Evolutionary conservation across 2,888 invertebrate genomes (phyloP).

Genomic region (Microctonus brassicae): DNA sequence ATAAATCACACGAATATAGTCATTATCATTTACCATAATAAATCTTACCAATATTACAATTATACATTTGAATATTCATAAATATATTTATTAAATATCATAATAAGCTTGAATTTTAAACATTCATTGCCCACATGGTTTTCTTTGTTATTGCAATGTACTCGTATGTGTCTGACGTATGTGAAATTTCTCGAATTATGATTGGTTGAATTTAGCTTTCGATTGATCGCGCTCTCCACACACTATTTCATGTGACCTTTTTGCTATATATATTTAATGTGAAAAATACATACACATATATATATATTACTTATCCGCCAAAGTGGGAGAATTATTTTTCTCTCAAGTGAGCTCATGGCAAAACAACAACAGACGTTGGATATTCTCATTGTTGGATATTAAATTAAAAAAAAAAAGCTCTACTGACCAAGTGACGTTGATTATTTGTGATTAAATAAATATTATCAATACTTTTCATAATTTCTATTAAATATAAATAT

Average conservation of each 20-base stretch:
- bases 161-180: slow-evolving; percentile 36
- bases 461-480: no score
- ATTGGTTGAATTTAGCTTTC: slow-evolving; percentile 50
- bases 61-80: no score
- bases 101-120: no score
- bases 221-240: slow-evolving; percentile 51
- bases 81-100: no score
- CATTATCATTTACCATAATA: no score
- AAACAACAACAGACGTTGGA: slow-evolving; percentile 59
- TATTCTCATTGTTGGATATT: slow-evolving; percentile 34
- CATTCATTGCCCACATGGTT: background rate
- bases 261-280: slow-evolving; percentile 53
- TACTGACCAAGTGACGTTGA: background rate
- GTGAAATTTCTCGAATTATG: slow-evolving; percentile 20
- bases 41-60: no score
- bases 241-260: slow-evolving; percentile 62
- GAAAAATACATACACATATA: slow-evolving; percentile 44
- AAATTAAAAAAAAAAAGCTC: background rate
- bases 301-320: background rate
- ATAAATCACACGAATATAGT: no score
- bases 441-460: background rate
- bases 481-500: background rate
- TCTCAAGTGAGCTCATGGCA: slow-evolving; percentile 57
- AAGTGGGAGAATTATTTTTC: slow-evolving; percentile 50
- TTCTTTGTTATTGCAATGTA: slow-evolving; percentile 1